Evolutionary conservation across 1,140 invertebrate genomes (phyloP).

Genomic region (Lordiphosa stackelbergi): DNA sequence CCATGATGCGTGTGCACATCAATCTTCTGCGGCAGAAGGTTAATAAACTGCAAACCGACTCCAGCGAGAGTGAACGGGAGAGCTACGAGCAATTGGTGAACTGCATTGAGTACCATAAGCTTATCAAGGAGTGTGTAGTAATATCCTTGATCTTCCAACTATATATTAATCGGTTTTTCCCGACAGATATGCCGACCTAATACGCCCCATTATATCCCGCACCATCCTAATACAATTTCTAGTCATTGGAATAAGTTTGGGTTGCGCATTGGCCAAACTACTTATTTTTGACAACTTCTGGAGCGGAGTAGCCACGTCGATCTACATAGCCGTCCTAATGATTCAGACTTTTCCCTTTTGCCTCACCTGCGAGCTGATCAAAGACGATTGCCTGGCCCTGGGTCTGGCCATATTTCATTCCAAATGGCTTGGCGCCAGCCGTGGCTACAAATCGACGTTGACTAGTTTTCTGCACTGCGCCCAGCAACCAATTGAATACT

Average conservation of each 20-base stretch:
- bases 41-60: constrained; percentile 17
- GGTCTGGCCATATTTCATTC: constrained; percentile 35
- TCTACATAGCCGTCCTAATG: constrained; percentile 17
- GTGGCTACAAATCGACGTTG: constrained; percentile 20
- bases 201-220: background rate
- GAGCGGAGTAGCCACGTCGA: constrained; percentile 9
- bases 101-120: constrained; percentile 42
- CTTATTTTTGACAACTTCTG: constrained; percentile 33
- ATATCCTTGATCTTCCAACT: too few species aligned
- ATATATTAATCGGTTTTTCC: background rate
- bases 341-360: constrained; percentile 48
- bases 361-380: constrained; percentile 36
- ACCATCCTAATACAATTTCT: constrained; percentile 30
- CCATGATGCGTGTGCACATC: constrained; percentile 25
- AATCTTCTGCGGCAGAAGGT: constrained; percentile 18
- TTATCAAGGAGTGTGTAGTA: constrained; percentile 28
- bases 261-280: constrained; percentile 30
- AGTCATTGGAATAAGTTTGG: constrained; percentile 22
- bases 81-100: constrained; percentile 21
- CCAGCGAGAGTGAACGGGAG: constrained; percentile 12
- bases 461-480: constrained; percentile 28
- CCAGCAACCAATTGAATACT: constrained; percentile 32
- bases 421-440: constrained; percentile 25
- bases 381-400: constrained; percentile 30
- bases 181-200: constrained; percentile 13